Conservation (phyloP, 2,888 invertebrate genomes). For the Didymodactylos carnosus region DNA sequence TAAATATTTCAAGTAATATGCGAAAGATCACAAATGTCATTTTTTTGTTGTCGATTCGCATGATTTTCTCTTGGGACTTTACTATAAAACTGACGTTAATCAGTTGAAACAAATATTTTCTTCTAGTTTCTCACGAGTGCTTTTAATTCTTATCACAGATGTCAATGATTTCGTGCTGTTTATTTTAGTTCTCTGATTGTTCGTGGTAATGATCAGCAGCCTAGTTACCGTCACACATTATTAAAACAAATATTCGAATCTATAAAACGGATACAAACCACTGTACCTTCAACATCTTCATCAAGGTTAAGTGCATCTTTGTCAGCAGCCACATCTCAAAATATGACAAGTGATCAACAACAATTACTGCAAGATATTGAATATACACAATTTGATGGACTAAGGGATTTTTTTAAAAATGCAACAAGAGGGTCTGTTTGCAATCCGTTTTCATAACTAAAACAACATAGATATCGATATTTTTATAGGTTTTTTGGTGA, state of each 20-base stretch:
- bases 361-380: not conserved
- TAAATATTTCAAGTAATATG: not conserved
- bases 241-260: not conserved
- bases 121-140: no score
- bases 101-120: no score
- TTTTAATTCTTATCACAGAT: no score
- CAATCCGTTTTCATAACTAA: not conserved
- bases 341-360: no score
- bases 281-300: not conserved
- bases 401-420: not conserved
- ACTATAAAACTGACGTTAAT: no score
- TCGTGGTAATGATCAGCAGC: not conserved
- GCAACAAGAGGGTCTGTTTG: not conserved
- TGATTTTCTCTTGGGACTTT: no score
- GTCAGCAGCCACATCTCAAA: not conserved
- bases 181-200: not conserved
- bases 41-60: not conserved
- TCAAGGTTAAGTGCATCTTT: not conserved
- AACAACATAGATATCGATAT: not conserved
- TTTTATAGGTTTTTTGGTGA: not conserved
- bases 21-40: no score
- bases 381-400: not conserved
- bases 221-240: not conserved
- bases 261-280: not conserved
- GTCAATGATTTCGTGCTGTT: no score